Base-by-base conservation (phyloP, 35 echinoderm and acorn worm genomes). In the Heliocidaris erythrogramma region DNA sequence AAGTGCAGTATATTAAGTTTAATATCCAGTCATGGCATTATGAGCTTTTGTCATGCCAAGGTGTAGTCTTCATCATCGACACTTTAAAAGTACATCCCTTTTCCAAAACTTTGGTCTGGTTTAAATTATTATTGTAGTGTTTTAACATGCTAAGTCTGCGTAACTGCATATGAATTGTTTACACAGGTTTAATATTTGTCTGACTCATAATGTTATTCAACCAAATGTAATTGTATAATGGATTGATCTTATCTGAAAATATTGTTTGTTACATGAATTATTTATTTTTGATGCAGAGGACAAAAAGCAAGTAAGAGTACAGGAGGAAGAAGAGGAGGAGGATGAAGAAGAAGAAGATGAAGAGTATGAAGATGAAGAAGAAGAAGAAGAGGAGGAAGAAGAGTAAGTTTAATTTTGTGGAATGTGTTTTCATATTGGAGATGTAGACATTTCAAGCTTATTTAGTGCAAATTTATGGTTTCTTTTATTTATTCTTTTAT, bases 221-320 rank as follows among this genome's bases (percentile, higher is more conserved):
- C 10, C 52, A 56, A 14, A 60, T 60, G 18, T 14, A 10, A 12
- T 60, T 60, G 12, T 6, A 11, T 60, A 60, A 60, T 18, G 59
- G 59, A 14, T 78, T 27, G 65, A 89, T 47, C 29, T 32, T 48
- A 89, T 89, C 12, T 48, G 18, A 0, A 48, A 14, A 21, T 31
- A 35, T 13, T 89, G 47, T 30, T 86, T 86, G 85, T 48, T 17
- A 47, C 24, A 31, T 89, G 85, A 31, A 13, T 32, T 89, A 47
- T 89, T 32, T 89, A 17, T 89, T 89, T 32, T 89, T 89, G 32
- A 47, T 21, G 32, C 49, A 92, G 91, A 92, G 18, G 50, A 49
- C 11, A 92, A 92, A 92, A 92, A 92, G 91, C 91, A 92, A 92
- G 91, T 92, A 30, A 92, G 48, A 92, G 91, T 50, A 52, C 47